Percentiles rank a stretch among this genome's conserved stretches.
Evolutionary conservation across 2,888 invertebrate species (phyloP).

Genomic region (Subacronicta megacephala): DNA sequence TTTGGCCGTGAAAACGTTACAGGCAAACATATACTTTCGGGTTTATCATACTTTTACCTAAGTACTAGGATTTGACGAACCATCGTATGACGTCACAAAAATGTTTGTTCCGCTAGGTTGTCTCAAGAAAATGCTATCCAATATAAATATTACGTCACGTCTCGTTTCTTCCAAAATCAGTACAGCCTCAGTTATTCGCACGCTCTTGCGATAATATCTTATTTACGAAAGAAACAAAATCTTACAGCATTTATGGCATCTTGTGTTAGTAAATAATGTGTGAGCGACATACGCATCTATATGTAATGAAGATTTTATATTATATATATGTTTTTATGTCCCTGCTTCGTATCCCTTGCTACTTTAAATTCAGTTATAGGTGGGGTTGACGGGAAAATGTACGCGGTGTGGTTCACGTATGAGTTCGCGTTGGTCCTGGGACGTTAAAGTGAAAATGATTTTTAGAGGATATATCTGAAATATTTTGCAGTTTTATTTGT

Average conservation of each 20-base stretch:
- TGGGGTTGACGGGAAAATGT: constrained; percentile 16
- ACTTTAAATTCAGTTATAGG: constrained; percentile 19
- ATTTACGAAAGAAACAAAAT: constrained; percentile 26
- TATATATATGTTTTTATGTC: constrained; percentile 16
- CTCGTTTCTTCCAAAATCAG: constrained; percentile 10
- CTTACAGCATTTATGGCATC: constrained; percentile 22
- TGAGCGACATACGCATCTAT: background rate
- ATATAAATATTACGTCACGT: constrained; percentile 1
- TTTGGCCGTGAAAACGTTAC: too few species aligned
- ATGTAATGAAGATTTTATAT: constrained; percentile 19
- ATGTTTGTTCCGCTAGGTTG: constrained; percentile 1
- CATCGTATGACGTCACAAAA: background rate
- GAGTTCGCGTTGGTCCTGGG: background rate
- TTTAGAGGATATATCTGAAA: too few species aligned
- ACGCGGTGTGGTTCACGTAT: background rate
- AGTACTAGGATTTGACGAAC: too few species aligned
- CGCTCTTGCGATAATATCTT: constrained; percentile 28
- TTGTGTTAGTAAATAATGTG: constrained; percentile 12
- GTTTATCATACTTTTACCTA: too few species aligned
- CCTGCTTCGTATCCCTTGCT: background rate
- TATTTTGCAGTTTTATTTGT: too few species aligned
- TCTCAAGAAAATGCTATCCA: background rate
- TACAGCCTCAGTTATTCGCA: constrained; percentile 13
- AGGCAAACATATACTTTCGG: too few species aligned
- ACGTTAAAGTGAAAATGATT: background rate